These are phyloP conservation scores for Elymnias hypermnestra DNA, from an alignment of 1,140 invertebrate species.

Conservation along the genomic window DNA sequence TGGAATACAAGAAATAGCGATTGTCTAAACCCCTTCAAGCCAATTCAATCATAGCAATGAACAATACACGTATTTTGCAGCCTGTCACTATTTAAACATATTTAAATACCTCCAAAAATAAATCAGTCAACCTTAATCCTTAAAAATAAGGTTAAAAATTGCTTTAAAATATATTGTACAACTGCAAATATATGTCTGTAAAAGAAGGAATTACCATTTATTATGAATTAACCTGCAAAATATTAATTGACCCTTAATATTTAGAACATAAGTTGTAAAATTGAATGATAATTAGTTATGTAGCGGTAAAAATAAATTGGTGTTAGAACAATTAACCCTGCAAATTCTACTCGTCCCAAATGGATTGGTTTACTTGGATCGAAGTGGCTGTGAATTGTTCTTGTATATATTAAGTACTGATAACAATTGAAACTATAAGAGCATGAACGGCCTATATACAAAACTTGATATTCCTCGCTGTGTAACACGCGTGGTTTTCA, in stretches of 20 bases:
- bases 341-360: conserved; percentile 44
- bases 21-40: conserved; percentile 36
- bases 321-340: conserved; percentile 39
- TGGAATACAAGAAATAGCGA: conserved; percentile 9
- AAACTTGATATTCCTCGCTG: no score
- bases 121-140: no score
- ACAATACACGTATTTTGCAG: conserved; percentile 50
- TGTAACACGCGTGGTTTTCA: no score
- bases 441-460: no score
- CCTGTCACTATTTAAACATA: conserved; percentile 34
- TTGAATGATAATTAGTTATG: not conserved
- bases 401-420: conserved; percentile 28
- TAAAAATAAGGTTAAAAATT: conserved; percentile 15
- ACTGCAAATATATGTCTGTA: conserved; percentile 11
- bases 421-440: no score
- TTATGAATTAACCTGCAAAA: not conserved
- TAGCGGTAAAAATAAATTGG: conserved; percentile 9
- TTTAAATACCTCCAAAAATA: no score
- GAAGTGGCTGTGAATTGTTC: conserved; percentile 38
- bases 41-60: conserved; percentile 45
- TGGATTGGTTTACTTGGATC: conserved; percentile 49
- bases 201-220: conserved; percentile 31
- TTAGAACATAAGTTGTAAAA: not conserved
- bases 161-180: not conserved
- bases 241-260: not conserved